Evolutionary conservation across 2,888 invertebrate genomes (phyloP), one percentile per base, ranked within the genome.

Genomic region (Melanophora roralis): DNA sequence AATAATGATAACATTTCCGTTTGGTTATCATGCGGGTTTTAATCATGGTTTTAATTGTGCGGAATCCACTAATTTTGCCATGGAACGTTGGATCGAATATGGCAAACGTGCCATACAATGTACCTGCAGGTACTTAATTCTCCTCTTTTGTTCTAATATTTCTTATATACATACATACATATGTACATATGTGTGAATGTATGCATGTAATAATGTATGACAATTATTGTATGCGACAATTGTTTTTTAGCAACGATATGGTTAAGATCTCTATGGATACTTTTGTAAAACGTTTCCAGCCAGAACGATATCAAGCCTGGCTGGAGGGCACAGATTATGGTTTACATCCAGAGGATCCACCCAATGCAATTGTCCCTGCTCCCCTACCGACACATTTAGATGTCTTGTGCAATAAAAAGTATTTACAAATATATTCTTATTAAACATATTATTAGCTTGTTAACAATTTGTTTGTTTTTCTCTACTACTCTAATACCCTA

Each of bases 261-360:
- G 98, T 99, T 0, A 97, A 97, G 89, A 99, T 99, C 83, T 96
- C 97, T n/a, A 99, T 99, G 98, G 98, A 98, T 85, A 96, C 96
- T 6, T 99, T 99, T 91, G 98, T 99, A 0, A 96, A 96, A 89
- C 92, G 97, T n/a, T 97, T 97, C 86, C 96, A 96, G 87, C 95
- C 96, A 0, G 95, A 96, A 23, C 92, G 94, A 83, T 98, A 98
- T 88, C 95, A 97, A 34, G 90, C 95, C 27, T 99, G 99, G 99
- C 90, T 97, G 68, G 93, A 94, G 85, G 98, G 98, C 0, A 94
- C 94, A 83, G 98, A 98, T 88, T 91, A 96, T 62, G 98, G 97
- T 0, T 94, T 95, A 16, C 98, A 98, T 90, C 98, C 98, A 0
- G 98, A 98, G 89, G 97, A 98, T 90, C 95, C 96, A 7, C 82